Evolutionary conservation across 2,797 vertebrate genomes (phyloP).

Genomic region (Ataeniobius toweri): DNA sequence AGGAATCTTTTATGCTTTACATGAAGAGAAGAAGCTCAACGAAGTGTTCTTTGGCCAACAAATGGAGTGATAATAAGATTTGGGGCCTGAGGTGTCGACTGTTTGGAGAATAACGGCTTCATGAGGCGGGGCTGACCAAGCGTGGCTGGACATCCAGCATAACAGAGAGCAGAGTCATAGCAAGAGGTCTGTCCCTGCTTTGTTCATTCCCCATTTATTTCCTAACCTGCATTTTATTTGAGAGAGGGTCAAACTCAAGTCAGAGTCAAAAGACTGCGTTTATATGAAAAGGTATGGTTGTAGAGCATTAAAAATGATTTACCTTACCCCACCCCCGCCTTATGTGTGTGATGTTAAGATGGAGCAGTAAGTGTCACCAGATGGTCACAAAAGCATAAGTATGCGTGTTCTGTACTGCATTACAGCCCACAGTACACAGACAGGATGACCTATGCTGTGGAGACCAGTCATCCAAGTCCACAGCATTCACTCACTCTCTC

Average conservation of each 20-base stretch:
- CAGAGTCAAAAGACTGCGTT: slow-evolving; percentile 29
- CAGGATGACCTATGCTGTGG: slow-evolving; percentile 61
- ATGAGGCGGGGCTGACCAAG: slow-evolving; percentile 9
- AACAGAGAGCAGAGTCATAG: slow-evolving; percentile 49
- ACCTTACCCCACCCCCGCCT: slow-evolving; percentile 63
- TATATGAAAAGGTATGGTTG: slow-evolving; percentile 43
- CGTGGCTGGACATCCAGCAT: slow-evolving; percentile 11
- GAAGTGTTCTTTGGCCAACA: slow-evolving; percentile 46
- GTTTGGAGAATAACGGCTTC: slow-evolving; percentile 21
- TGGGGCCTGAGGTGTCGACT: background rate
- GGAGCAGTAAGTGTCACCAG: slow-evolving; percentile 75
- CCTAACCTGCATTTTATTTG: slow-evolving; percentile 54
- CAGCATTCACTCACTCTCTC: slow-evolving; percentile 37
- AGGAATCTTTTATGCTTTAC: slow-evolving; percentile 56
- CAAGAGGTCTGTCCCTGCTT: slow-evolving; percentile 27
- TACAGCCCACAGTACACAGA: slow-evolving; percentile 57
- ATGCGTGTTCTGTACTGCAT: slow-evolving; percentile 67
- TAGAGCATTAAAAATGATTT: slow-evolving; percentile 69
- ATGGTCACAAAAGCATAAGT: slow-evolving; percentile 69
- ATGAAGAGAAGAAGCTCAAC: slow-evolving; percentile 53
- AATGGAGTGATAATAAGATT: slow-evolving; percentile 25
- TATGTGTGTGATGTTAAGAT: slow-evolving; percentile 60
- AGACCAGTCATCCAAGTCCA: slow-evolving; percentile 61
- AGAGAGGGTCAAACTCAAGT: slow-evolving; percentile 63
- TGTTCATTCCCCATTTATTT: slow-evolving; percentile 38